Evolutionary conservation across 2,888 invertebrate species (phyloP), one percentile per base, ranked within the genome.

Genomic region (Megaustenia siamemsis): DNA sequence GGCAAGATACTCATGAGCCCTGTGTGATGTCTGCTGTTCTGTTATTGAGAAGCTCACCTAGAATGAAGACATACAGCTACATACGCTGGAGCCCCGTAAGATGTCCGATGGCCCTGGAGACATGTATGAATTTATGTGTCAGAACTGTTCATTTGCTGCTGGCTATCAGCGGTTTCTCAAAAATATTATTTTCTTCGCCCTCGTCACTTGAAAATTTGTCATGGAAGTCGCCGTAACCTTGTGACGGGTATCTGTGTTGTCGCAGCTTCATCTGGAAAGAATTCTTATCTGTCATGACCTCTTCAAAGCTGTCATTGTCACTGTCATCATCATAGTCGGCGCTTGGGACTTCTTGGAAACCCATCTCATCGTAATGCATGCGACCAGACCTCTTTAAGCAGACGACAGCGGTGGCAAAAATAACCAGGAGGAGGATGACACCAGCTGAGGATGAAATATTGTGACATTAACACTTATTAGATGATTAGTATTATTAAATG

Each of bases 301-400:
- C 56, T 35, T 84, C 78, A 68, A 82, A 53, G 71, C 89, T 89
- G 38, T 66, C 53, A 60, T 89, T 89, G 40, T 73, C 73, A 10
- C 32, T 32, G 8, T 89, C 90, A 6, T 87, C 88, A 24, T 90
- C 89, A 45, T 88, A 88, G 21, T 90, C 90, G 6, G 87, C 86
- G 35, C 88, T 88, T 35, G 88, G 86, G 2, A 92, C 87, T 38
- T 89, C 87, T 32, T 88, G 88, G 87, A 92, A 92, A 38, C 92
- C 92, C 28, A 89, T 86, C 43, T 86, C 71, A 79, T 88, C 85
- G 71, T 84, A 88, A 32, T 89, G 87, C 77, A 87, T 86, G 45
- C 76, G 73, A 63, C 84, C 86, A 66, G 82, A 84, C 49, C 82
- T 87, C 80, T 87, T 86, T 66, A 89, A 53, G 78, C 86, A 92